Base-by-base conservation (phyloP, 2,888 invertebrate genomes). In the Ormyrus nitidulus region DNA sequence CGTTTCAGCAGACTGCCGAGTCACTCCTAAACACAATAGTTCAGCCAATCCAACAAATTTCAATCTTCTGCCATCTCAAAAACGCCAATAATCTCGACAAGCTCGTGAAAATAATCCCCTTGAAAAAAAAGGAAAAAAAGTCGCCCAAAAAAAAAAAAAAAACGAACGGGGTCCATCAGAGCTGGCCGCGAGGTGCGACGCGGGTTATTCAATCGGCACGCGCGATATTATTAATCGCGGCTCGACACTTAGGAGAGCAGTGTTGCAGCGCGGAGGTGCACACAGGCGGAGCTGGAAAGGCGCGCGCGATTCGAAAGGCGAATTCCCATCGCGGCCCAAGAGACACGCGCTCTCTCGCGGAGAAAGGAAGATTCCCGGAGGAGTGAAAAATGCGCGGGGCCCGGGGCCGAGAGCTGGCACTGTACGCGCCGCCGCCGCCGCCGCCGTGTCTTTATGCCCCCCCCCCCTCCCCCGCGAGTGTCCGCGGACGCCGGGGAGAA, bases 311-410 rank as follows among this genome's bases (percentile, higher is more conserved):
- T 84, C 83, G 83, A 84, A 84, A 83, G 83, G 84, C 79, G 75
- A 81, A 84, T 82, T 84, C 83, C 81, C 83, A 82, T 59, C 74
- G 78, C 62, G 61, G 13, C 13, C 13, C 49, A 11, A 58, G 58
- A 48, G 13, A 62, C 11, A 54, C 54, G 9, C 34, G 44, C 62
- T 13, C 10, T 7, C 58, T 11, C 49, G 13, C 10, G 84, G 85
- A 86, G 86, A 86, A 86, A 86, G 86, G 86, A 85, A 85, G 85
- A 85, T 85, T 84, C 85, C 84, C 84, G 83, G 82, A 84, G 84
- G 84, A 84, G 83, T 83, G 81, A 85, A 85, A 84, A 82, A 78
- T 82, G 68, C 70, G 3, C 34, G 34, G 34, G 34, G 34, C 34
- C 34, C 34, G 34, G 34, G 34, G 34, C 34, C 34, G 34, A 34